Percentiles rank a stretch among this genome's conserved stretches.
phyloP scores from a whole-genome alignment of 2,797 vertebrate species.

The Neoniphon sammara region DNA sequence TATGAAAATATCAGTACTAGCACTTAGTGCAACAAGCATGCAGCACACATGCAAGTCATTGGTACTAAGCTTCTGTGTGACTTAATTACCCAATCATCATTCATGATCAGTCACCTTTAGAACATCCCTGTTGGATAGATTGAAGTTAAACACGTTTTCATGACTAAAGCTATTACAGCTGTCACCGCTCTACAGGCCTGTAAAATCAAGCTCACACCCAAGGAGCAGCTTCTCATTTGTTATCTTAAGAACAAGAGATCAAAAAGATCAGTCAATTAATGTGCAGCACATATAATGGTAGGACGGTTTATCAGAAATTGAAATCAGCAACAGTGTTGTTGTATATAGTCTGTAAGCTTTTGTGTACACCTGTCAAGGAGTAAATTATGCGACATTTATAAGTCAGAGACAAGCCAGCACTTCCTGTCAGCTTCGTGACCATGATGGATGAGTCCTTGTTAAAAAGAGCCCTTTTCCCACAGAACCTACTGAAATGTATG shows the following conservation, averaged over 20 bases:
- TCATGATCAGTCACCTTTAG: constrained; percentile 37
- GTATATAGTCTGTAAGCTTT: constrained; percentile 11
- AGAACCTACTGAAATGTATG: constrained; percentile 10
- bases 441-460: constrained; percentile 49
- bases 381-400: constrained; percentile 24
- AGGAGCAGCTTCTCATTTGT: constrained; percentile 14
- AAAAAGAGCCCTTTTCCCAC: constrained; percentile 26
- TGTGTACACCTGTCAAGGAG: constrained; percentile 30
- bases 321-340: constrained; percentile 35
- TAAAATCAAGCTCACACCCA: constrained; percentile 14
- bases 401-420: constrained; percentile 15
- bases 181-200: constrained; percentile 34
- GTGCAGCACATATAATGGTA: constrained; percentile 29
- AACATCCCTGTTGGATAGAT: constrained; percentile 34
- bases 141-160: constrained; percentile 40
- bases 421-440: constrained; percentile 34
- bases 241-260: neutral
- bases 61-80: constrained; percentile 18
- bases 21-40: constrained; percentile 29
- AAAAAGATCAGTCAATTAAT: neutral
- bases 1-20: neutral
- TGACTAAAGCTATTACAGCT: constrained; percentile 6
- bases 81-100: constrained; percentile 40
- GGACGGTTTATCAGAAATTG: constrained; percentile 39
- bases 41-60: constrained; percentile 12